Base-by-base conservation (phyloP, 2,113 vertebrate species). In the Notiomystis cincta region DNA sequence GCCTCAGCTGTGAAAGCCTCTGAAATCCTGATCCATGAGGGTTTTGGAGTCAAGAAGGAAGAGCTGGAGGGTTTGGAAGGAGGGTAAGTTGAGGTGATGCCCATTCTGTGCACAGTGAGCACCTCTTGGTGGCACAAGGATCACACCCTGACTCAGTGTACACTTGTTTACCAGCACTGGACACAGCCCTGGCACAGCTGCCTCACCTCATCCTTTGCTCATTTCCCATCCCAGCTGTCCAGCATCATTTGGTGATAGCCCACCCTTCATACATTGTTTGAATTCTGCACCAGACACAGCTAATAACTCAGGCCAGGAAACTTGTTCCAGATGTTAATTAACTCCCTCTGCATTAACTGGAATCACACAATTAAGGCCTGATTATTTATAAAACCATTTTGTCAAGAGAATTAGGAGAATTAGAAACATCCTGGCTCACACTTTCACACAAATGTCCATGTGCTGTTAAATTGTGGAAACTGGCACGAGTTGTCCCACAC, bases 301-400 rank as follows among this genome's bases (percentile, higher is more conserved):
- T 83, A 88, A 86, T 85, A 72, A 76, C 77, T 87, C 1, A 0
- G 76, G 69, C 95, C 92, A 95, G 93, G 92, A 92, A 97, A 96
- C 95, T 95, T 87, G 56, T 94, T 93, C 96, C 92, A 96, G 97
- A 97, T 94, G 94, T 93, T 87, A 94, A 96, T 67, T 79, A 93
- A 87, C 93, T 94, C 81, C n/a, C 58, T 93, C 70, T 77, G 50
- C 81, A 83, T 86, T 93, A 93, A 92, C 83, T 96, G 82, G 42
- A 81, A 91, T 89, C 83, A 61, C 40, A 87, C 35, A 89, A 91
- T 95, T 93, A 90, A 51, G 54, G 65, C 83, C 76, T 79, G 76
- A 91, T 87, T 95, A 91, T 93, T 95, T 94, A 88, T 88, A 88
- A 96, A 90, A 85, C 84, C 77, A 40, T 95, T 96, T 90, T 86